Base-by-base conservation (phyloP, 2,113 vertebrate species). In the Thamnaconus septentrionalis region DNA sequence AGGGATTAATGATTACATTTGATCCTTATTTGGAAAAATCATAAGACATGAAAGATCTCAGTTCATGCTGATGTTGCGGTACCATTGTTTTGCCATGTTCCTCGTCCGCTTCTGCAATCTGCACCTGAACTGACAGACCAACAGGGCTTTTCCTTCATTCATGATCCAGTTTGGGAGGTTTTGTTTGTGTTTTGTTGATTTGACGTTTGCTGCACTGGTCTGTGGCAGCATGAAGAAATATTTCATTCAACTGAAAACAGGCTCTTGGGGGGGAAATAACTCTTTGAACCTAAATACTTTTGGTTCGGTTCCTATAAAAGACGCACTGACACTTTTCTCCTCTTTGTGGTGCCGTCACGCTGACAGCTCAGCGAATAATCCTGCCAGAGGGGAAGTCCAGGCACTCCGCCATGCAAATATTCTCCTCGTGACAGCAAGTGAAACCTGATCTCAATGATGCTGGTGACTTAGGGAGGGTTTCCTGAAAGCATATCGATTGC, bases 401-500 rank as follows among this genome's bases (percentile, higher is more conserved):
- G 43, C 46, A 51, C 60, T 73, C 46, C 63, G 61, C 59, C 77
- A 87, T 81, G 80, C 76, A 87, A 83, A 83, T 70, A 41, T 11
- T 59, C 59, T 71, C 56, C 48, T 59, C 31, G 76, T 45, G n/a
- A 69, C 77, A 71, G 77, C 18, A 31, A 31, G 18, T 31, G 18
- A 31, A 31, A 31, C 18, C 18, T 31, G 18, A 31, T 31, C 18
- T 31, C 18, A 31, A 31, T 31, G 18, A 31, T 31, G 18, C 18
- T 31, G 18, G 18, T 31, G 18, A 31, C 18, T 31, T 31, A 2
- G 18, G 18, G 18, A 31, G 18, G 18, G 18, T 31, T 53, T 3
- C 5, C 7, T 31, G 31, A 51, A 7, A 43, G n/a, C 6, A 41
- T 5, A 7, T 39, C n/a, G 18, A 31, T 31, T 31, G 18, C 18